phyloP scores from a whole-genome alignment of 1,140 invertebrate genomes.

The Leptoteleia sp. region DNA sequence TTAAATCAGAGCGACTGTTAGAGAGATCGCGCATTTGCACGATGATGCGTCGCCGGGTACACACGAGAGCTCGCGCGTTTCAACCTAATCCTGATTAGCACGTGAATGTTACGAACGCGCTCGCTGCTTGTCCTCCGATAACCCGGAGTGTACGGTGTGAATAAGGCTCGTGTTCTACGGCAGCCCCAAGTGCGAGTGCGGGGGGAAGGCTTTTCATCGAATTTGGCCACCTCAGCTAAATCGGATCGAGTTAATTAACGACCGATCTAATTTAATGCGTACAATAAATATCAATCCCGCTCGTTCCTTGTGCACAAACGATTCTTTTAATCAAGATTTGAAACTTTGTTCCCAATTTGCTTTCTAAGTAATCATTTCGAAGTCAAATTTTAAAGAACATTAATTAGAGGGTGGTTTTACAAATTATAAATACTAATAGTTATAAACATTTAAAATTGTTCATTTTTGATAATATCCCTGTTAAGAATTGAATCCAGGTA shows the following conservation, averaged over 20 bases:
- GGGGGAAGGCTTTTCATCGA: constrained; percentile 39
- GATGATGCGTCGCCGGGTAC: constrained; percentile 41
- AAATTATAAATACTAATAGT: too few species aligned
- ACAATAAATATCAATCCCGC: too few species aligned
- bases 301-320: too few species aligned
- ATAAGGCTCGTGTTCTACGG: constrained; percentile 59
- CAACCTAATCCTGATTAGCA: constrained; percentile 62
- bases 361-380: too few species aligned
- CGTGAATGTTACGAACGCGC: constrained; percentile 52
- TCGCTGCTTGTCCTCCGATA: constrained; percentile 51
- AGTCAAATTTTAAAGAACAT: too few species aligned
- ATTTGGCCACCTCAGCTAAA: constrained; percentile 16
- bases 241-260: constrained; percentile 38
- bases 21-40: constrained; percentile 23
- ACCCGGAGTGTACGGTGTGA: constrained; percentile 34
- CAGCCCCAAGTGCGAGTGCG: too few species aligned
- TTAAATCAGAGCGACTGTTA: constrained; percentile 8
- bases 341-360: too few species aligned
- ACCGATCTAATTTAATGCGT: constrained; percentile 31
- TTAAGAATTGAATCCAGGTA: too few species aligned
- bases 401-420: too few species aligned
- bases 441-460: too few species aligned
- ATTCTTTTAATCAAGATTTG: too few species aligned
- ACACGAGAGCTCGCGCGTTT: constrained; percentile 46
- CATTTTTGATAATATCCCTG: too few species aligned